Evolutionary conservation across 2,888 invertebrate genomes (phyloP).

Genomic region (Chloroclystis v-ata): DNA sequence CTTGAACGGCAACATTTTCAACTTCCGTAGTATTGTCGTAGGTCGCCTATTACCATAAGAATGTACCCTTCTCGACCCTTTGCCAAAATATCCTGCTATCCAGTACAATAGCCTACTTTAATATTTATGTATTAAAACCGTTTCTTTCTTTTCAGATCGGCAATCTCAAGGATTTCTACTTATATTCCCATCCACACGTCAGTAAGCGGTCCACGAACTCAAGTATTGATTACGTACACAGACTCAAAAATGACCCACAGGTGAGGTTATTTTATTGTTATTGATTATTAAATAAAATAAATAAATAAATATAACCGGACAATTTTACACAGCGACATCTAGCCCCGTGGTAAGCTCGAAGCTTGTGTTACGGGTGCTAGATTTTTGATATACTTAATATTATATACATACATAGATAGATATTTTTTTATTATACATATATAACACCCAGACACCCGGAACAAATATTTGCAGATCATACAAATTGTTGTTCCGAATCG

Average conservation of each 20-base stretch:
- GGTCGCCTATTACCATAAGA: slow-evolving; percentile 17
- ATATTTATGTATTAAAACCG: slow-evolving; percentile 18
- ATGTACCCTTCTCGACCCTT: slow-evolving; percentile 15
- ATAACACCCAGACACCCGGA: too few species aligned
- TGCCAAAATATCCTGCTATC: slow-evolving; percentile 4
- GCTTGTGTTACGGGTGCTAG: too few species aligned
- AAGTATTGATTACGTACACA: slow-evolving; percentile 53
- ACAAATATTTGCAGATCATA: too few species aligned
- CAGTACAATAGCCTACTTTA: slow-evolving; percentile 7
- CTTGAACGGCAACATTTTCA: slow-evolving; percentile 12
- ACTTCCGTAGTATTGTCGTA: slow-evolving; percentile 14
- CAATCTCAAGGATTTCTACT: slow-evolving; percentile 59
- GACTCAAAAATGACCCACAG: slow-evolving; percentile 71
- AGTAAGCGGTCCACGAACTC: slow-evolving; percentile 66
- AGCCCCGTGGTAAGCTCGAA: too few species aligned
- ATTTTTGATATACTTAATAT: too few species aligned
- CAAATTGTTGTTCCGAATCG: too few species aligned
- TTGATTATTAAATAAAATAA: too few species aligned
- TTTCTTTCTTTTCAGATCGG: slow-evolving; percentile 64
- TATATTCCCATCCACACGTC: slow-evolving; percentile 66
- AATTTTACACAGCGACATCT: too few species aligned
- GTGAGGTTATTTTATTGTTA: slow-evolving; percentile 42
- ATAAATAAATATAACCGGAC: too few species aligned
- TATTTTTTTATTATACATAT: too few species aligned
- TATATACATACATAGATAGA: too few species aligned